phyloP scores from a whole-genome alignment of 2,888 invertebrate genomes.

The Morpho achilles region DNA sequence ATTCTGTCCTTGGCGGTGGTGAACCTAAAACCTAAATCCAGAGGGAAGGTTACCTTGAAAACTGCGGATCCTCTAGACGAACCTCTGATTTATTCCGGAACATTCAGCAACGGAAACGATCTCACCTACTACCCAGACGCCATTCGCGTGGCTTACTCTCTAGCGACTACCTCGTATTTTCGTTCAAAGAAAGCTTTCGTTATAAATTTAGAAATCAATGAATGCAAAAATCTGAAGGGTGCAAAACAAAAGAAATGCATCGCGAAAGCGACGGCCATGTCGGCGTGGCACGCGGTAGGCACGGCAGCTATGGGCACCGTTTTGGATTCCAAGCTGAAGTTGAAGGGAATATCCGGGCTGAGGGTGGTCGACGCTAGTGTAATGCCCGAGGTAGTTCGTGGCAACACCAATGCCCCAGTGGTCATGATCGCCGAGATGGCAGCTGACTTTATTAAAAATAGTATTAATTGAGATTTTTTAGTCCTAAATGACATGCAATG shows the following conservation, averaged over 20 bases:
- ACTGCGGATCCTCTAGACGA: constrained; percentile 41
- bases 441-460: constrained; percentile 50
- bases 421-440: constrained; percentile 65
- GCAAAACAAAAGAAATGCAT: constrained; percentile 66
- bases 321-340: constrained; percentile 45
- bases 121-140: constrained; percentile 45
- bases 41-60: constrained; percentile 46
- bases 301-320: constrained; percentile 58
- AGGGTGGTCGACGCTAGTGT: constrained; percentile 62
- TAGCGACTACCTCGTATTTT: constrained; percentile 50
- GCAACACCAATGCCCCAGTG: constrained; percentile 63
- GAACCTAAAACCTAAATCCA: constrained; percentile 55
- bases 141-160: constrained; percentile 39
- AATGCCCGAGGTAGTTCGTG: constrained; percentile 54
- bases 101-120: constrained; percentile 47
- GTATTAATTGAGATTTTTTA: constrained; percentile 1
- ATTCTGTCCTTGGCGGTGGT: constrained; percentile 51
- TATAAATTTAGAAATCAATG: constrained; percentile 41
- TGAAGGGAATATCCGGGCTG: constrained; percentile 43
- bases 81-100: constrained; percentile 55
- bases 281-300: constrained; percentile 66
- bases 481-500: no score
- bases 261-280: constrained; percentile 45
- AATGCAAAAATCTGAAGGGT: constrained; percentile 39
- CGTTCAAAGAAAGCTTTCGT: constrained; percentile 41